Evolutionary conservation across 1,140 invertebrate genomes (phyloP), one percentile per base, ranked within the genome.

Genomic region (Cyphomyrmex costatus): DNA sequence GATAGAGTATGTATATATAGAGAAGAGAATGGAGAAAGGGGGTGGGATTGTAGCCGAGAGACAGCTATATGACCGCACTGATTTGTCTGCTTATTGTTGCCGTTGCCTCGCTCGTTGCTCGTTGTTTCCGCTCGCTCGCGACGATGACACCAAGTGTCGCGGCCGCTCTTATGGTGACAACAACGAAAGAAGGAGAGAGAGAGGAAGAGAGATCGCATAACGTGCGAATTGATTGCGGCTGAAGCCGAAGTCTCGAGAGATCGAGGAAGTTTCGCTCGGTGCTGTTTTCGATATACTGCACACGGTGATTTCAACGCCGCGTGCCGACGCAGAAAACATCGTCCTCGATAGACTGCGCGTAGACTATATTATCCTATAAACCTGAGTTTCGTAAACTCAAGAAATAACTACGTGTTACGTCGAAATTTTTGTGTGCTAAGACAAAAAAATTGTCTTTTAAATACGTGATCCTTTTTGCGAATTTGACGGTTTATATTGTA

Each of bases 61-160:
- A 91, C 89, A 91, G 90, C 89, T 91, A 91, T 91, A 91, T 89
- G 90, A 91, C 79, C 89, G 89, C 87, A 91, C 90, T 91, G 90
- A 91, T 91, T 91, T 91, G 90, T 91, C 90, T 86, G 90, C 84
- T 91, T 90, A 91, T 91, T 90, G 90, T 91, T 90, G 87, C 83
- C 86, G 77, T 86, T 79, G 68, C 61, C 60, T 79, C 58, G 82
- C 66, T 79, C 71, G 77, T 90, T 46, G 77, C 79, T 82, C 78
- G 73, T 76, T 83, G 86, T 88, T 88, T 71, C 51, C 46, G 36
- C 51, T 61, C 63, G 76, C 73, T 89, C 87, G 88, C 80, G 85
- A 88, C 86, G 76, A 88, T 87, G 89, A 89, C 74, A 74, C 79
- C 60, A 36, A 78, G 56, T 76, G 58, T 78, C 73, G 58, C 60